A percentile compares a stretch with the other conserved stretches of the same genome.
Conservation (phyloP, 1,140 invertebrate species). For the Heliconius himera region DNA sequence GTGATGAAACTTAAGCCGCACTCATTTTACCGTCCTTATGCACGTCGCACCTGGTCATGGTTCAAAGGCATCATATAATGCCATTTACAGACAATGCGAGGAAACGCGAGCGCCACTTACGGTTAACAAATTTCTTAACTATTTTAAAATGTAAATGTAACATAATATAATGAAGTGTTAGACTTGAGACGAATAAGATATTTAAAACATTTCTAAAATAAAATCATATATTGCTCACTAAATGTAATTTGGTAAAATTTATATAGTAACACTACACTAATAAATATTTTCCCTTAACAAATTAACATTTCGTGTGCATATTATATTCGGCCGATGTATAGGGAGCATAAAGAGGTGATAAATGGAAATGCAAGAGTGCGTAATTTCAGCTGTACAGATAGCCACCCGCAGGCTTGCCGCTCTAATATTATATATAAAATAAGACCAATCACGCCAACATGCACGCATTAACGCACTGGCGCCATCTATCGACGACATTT, state of each 20-base stretch:
- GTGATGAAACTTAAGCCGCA: conserved; percentile 26
- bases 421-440: conserved; percentile 44
- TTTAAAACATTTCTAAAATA: background rate
- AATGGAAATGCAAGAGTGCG: conserved; percentile 58
- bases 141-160: background rate
- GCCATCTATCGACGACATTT: conserved; percentile 44
- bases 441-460: conserved; percentile 49
- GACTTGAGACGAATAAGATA: background rate
- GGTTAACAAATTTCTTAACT: conserved; percentile 12
- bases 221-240: background rate
- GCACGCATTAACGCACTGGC: conserved; percentile 61
- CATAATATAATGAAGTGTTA: background rate
- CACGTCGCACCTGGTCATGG: conserved; percentile 25
- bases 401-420: conserved; percentile 37
- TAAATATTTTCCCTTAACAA: background rate
- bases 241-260: background rate
- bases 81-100: conserved; percentile 33
- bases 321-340: conserved; percentile 16
- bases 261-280: background rate
- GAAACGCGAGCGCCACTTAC: conserved; percentile 11
- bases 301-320: conserved; percentile 6
- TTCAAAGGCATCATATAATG: conserved; percentile 35
- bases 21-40: conserved; percentile 29
- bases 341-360: conserved; percentile 41
- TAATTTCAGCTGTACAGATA: conserved; percentile 53